Percentiles rank a stretch among this genome's conserved stretches.
Conservation (phyloP, 2,888 invertebrate genomes). For the Pristionchus exspectatus region DNA sequence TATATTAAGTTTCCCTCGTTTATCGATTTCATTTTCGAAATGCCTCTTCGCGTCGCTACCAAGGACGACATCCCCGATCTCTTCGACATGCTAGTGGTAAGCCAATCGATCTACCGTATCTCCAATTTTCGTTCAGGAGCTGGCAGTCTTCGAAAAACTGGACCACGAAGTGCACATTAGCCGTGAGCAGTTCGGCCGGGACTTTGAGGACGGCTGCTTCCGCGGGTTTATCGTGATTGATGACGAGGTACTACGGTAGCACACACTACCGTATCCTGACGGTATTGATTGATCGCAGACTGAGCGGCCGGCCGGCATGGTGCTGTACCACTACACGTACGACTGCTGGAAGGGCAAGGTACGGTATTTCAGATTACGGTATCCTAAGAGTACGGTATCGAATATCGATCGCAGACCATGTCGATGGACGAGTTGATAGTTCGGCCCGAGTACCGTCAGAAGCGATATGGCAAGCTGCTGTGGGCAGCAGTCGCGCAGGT, state of each 20-base stretch:
- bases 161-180: background rate
- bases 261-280: too few relatives aligned
- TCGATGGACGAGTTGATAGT: constrained; percentile 92
- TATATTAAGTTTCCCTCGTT: background rate
- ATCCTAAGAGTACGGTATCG: background rate
- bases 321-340: constrained; percentile 88
- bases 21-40: background rate
- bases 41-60: background rate
- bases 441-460: constrained; percentile 83
- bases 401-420: constrained; percentile 80
- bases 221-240: constrained; percentile 14
- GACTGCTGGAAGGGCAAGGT: constrained; percentile 89
- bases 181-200: constrained; percentile 3
- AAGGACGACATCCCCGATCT: constrained; percentile 3
- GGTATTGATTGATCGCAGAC: constrained; percentile 23
- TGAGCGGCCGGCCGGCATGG: constrained; percentile 70
- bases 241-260: constrained; percentile 9
- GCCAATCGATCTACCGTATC: constrained; percentile 21
- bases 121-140: background rate
- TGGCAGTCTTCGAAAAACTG: background rate
- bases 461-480: constrained; percentile 85
- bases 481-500: constrained; percentile 86
- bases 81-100: constrained; percentile 34
- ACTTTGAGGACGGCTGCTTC: constrained; percentile 36
- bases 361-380: background rate